A percentile compares a stretch with the other conserved stretches of the same genome.
phyloP scores from a whole-genome alignment of 2,113 vertebrate genomes.

The Esox niger region DNA sequence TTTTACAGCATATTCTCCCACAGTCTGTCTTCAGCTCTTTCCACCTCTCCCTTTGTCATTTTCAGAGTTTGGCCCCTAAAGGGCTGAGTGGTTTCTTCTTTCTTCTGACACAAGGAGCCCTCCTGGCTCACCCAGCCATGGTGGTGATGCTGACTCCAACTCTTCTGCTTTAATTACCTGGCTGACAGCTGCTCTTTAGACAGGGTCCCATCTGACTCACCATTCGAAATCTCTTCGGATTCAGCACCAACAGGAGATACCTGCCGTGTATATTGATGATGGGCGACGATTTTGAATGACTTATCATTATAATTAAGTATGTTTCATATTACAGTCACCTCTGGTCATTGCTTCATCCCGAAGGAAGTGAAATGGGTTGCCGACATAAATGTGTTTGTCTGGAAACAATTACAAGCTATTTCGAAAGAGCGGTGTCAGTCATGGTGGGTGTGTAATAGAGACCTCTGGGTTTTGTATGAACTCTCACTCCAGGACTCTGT shows the following conservation, averaged over 20 bases:
- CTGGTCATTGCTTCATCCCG: background rate
- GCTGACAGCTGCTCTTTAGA: constrained; percentile 27
- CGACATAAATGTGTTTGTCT: background rate
- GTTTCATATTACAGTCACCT: background rate
- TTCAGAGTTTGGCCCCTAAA: background rate
- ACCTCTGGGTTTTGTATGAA: constrained; percentile 15
- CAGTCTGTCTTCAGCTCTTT: constrained; percentile 1
- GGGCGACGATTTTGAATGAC: background rate
- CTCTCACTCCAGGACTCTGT: background rate
- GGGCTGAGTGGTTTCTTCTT: constrained; percentile 6
- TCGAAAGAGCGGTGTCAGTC: constrained; percentile 28
- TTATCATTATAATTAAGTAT: no score
- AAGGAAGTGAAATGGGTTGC: background rate
- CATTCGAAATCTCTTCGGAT: background rate
- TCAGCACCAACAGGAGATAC: background rate
- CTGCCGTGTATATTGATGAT: background rate
- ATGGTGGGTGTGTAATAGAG: constrained; percentile 7
- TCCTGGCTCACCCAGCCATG: constrained; percentile 5
- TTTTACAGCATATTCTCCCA: constrained; percentile 1
- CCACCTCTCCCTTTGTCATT: background rate
- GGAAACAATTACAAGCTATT: constrained; percentile 20
- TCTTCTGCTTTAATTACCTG: constrained; percentile 6
- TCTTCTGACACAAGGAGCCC: constrained; percentile 39
- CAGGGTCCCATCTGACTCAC: background rate
- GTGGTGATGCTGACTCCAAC: constrained; percentile 46